Evolutionary conservation across 2,888 invertebrate species (phyloP), one percentile per base, ranked within the genome.

Genomic region (Andrena fulva): DNA sequence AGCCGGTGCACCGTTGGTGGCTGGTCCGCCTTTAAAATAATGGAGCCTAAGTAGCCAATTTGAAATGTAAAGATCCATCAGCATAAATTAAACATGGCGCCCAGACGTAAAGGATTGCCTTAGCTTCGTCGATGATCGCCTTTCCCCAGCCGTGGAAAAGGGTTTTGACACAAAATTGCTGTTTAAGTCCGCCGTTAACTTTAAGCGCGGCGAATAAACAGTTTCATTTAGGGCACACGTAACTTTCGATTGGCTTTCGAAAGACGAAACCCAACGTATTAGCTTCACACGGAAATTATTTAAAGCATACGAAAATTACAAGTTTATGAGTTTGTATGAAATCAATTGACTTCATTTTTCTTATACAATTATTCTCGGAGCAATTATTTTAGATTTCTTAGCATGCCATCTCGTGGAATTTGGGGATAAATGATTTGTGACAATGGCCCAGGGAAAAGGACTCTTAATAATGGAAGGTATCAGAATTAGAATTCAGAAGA

Each of bases 51-150:
- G 86, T 83, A 89, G 87, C 84, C 90, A 91, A 91, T 91, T 91
- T 90, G 88, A 85, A 82, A 85, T 86, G 88, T 86, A 91, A 90
- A 91, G 88, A 87, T 88, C 85, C 89, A 91, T 91, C 89, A 91
- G 78, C 91, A 91, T 91, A 90, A 90, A 91, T 91, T 91, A 91
- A 87, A 84, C 62, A 80, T 80, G 82, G 87, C 85, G 82, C 67
- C 29, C 29, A 31, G 35, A 50, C 66, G 76, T 52, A 80, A 85
- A 80, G 80, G 79, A 73, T 85, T 71, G 69, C 42, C 60, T 69
- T 29, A 20, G 71, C 42, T 48, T 63, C 70, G 69, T 80, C 76
- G 77, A 79, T 79, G 74, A 77, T 62, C 69, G 59, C 66, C 66
- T 50, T 59, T 20, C 16, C 16, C n/a, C 6, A 29, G 42, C 48